Base-by-base conservation (phyloP, 2,888 invertebrate genomes). In the Selenia dentaria region DNA sequence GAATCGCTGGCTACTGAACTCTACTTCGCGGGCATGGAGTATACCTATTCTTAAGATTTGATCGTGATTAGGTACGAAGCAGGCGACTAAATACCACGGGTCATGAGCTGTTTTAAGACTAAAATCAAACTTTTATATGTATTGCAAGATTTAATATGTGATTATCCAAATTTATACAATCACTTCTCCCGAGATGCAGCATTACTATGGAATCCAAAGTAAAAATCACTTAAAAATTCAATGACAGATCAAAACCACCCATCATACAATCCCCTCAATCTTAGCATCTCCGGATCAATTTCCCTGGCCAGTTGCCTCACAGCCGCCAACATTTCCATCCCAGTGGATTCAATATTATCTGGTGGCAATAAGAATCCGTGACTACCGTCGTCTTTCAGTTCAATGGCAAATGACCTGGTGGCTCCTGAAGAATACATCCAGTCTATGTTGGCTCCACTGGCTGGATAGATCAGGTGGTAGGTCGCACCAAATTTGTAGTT, bases 291-390 rank as follows among this genome's bases (percentile, higher is more conserved):
- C 2, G 51, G 42, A 11, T 49, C 45, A 4, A 74, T n/a, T 2
- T 28, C 29, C 43, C 54, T 61, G 1, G 67, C 64, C 2, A 75
- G 37, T 8, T 50, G 29, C 12, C 53, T 62, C 3, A 65, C 42
- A 3, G 70, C 75, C 2, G 46, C 31, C 4, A 64, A 42, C 4
- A 72, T 33, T 14, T 75, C 77, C 29, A 54, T 59, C 6, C 70
- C 77, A 0, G 57, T 57, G 0, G 37, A 32, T 52, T 66, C 55
- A 0, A 77, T 77, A 3, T 61, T 26, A 0, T 53, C 25, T 1
- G 67, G 44, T 1, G 73, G 67, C n/a, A 70, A 4, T 2, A 75
- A 38, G 48, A 74, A 76, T 0, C 74, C 79, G 8, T 64, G 37
- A 2, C 31, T 9, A 1, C 66, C 69, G 0, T 38, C 47, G 46